Evolutionary conservation across 2,113 vertebrate genomes (phyloP), one percentile per base, ranked within the genome.

Genomic region (Leiothrix lutea): DNA sequence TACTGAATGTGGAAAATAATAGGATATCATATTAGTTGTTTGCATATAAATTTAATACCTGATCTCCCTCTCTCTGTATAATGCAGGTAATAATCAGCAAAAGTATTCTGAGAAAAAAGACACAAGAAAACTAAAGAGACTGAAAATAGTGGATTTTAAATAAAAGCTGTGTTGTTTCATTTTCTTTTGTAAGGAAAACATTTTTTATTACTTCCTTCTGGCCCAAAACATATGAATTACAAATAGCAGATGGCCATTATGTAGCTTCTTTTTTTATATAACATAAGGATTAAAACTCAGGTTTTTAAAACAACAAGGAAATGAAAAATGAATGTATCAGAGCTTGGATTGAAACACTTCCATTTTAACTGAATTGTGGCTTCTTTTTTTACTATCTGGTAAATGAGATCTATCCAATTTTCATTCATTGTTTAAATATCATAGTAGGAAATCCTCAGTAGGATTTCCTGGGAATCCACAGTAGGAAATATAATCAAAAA

Each of bases 171-270:
- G 23, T 19, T 86, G 35, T 88, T 69, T 21, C 82, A 48, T n/a
- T 80, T 61, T 26, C 18, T 42, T 42, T 18, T 14, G 14, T 85
- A 91, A 87, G 25, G 40, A 77, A 86, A 86, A 45, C 38, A 42
- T 72, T 78, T 78, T 90, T 60, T 74, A 60, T 74, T 88, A 80
- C 70, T 64, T 57, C 61, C 19, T 92, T 88, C 31, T 92, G 65
- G 51, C 53, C 71, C 36, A 83, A 90, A 94, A 86, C 42, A 62
- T 51, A 73, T 40, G 47, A 86, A 90, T 78, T 74, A 88, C 64
- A 74, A 90, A 90, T n/a, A 92, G 79, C 92, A 95, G 90, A 93
- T 84, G 82, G 82, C 12, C 51, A 78, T 64, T 54, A 90, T 1
- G 7, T 86, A 83, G 38, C 64, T 90, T 67, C 36, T 66, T 13